Base-by-base conservation (phyloP, 1,140 invertebrate genomes). In the Propsilocerus akamusi region DNA sequence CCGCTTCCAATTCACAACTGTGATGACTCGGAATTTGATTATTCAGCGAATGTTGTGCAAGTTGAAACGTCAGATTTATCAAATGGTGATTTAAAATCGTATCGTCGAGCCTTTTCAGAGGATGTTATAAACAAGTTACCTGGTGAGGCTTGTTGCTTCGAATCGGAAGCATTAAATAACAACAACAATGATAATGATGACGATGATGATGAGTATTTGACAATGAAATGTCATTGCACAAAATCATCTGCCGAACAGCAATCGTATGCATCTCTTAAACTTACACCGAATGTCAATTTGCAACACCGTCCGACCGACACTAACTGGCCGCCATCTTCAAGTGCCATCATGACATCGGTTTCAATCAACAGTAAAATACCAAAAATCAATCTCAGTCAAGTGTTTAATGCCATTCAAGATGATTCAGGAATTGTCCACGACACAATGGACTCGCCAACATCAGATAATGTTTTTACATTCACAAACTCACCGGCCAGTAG, bases 61-160 rank as follows among this genome's bases (percentile, higher is more conserved):
- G 24, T 25, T 17, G 24, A 47, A n/a, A n/a, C 17, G 7, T 26
- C 20, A 11, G 30, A 25, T 17, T 17, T 50, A n/a, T 25, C 32
- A 1, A 14, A 50, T 11, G 34, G 14, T 17, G 49, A 50, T 6
- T 14, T 50, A 3, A 50, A 50, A 50, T 7, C 34, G 14, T 50
- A 46, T 46, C 49, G 49, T 23, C 49, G 49, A 17, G 49, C 49
- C 5, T 50, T 37, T 46, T 50, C 49, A 3, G 49, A 50, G 20
- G 49, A 50, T 37, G 49, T 41, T 5, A 32, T 50, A 7, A 41
- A 41, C 22, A 14, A 41, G 22, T 20, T 41, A 17, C 34, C 34
- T 20, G 22, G 22, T 41, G 34, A 41, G 22, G 17, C 28, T 11
- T 11, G 28, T 30, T 30, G 28, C n/a, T 30, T 20, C 17, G 34